Evolutionary conservation across 2,113 vertebrate genomes (phyloP).

Genomic region (Odobenus rosmarus): DNA sequence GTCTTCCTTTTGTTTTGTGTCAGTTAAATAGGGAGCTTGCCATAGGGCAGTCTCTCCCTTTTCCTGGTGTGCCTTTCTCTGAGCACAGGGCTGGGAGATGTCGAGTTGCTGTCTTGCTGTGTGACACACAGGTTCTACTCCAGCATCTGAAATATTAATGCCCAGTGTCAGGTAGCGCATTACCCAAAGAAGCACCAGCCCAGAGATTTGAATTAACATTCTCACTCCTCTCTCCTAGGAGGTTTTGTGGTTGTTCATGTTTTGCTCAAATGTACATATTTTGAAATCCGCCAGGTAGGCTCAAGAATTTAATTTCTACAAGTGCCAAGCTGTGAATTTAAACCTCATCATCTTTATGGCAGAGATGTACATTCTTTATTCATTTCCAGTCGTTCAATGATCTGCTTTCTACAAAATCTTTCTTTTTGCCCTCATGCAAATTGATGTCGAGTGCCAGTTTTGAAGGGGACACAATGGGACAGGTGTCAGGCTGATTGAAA

Average conservation of each 20-base stretch:
- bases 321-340: not conserved
- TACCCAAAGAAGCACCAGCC: not conserved
- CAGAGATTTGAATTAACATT: not conserved
- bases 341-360: not conserved
- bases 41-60: constrained; percentile 41
- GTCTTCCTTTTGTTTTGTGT: constrained; percentile 53
- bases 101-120: fast-evolving
- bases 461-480: not conserved
- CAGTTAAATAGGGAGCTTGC: constrained; percentile 69
- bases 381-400: not conserved
- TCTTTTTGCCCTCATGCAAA: not conserved
- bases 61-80: not conserved
- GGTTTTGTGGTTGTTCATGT: not conserved
- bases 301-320: not conserved
- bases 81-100: not conserved
- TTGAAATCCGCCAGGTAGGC: not conserved
- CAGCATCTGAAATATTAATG: constrained; percentile 71
- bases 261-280: constrained; percentile 43
- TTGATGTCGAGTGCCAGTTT: not conserved
- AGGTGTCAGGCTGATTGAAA: not conserved
- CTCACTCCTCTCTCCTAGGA: not conserved
- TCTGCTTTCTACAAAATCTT: not conserved
- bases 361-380: not conserved
- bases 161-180: not conserved
- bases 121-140: not conserved